Base-by-base conservation (phyloP, 2,888 invertebrate species). In the Tetramorium bicarinatum region DNA sequence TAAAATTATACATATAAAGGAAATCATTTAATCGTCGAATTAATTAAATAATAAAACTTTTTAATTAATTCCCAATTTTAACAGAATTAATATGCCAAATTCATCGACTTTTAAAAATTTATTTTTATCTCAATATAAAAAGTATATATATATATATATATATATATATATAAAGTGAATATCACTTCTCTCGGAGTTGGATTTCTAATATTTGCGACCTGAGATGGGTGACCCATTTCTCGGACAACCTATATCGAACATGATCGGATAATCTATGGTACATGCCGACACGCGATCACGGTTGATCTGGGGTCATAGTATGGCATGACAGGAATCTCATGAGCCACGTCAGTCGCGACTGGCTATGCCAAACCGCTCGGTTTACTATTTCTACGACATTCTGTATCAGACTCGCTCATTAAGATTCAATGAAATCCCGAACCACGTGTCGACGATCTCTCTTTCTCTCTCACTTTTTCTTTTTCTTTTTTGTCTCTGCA, bases 391-490 rank as follows among this genome's bases (percentile, higher is more conserved):
- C 83, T 82, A 83, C 79, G 86, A 69, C 84, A 89, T 89, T 89
- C 89, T 89, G 85, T 89, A 86, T 88, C 89, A 87, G 72, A 76
- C 80, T 83, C 77, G 52, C 85, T 91, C 87, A 90, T 91, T 91
- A 91, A 89, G 91, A 91, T 89, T 91, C 91, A 90, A 90, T 88
- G 87, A 88, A 89, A 86, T 83, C 59, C 84, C 77, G 64, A 80
- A 72, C 47, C 86, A 64, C 54, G 59, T 61, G n/a, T 56, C 54
- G 71, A 34, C 38, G 76, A 38, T 21, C 62, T 75, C 47, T 66
- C 29, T 18, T 29, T 3, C 29, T 44, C 18, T 41, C 15, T 66
- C 29, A 47, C 29, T 29, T 29, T 3, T 47, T 44, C 18, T 41
- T 9, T 66, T n/a, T 38, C n/a, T 41, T 41, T 41, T 29, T 15